A percentile compares a stretch with the other conserved stretches of the same genome.
Evolutionary conservation across 2,888 invertebrate genomes (phyloP).

Genomic region (Epirrhoe tristata): DNA sequence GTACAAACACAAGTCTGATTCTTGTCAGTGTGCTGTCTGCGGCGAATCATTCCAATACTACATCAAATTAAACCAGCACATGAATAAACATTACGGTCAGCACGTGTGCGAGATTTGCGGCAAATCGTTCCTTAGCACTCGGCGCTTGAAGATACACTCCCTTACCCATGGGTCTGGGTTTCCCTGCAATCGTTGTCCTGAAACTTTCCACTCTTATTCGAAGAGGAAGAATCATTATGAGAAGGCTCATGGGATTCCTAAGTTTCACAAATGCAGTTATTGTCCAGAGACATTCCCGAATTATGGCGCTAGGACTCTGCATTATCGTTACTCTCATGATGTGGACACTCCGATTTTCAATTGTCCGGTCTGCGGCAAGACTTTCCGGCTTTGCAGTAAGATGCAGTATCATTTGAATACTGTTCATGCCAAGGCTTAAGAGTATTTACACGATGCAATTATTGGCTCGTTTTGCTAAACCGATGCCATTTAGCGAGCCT

Average conservation of each 20-base stretch:
- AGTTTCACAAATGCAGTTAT: slow-evolving; percentile 63
- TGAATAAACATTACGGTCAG: slow-evolving; percentile 73
- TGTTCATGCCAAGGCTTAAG: slow-evolving; percentile 30
- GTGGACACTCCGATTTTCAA: slow-evolving; percentile 58
- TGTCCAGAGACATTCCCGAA: slow-evolving; percentile 68
- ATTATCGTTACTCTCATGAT: slow-evolving; percentile 62
- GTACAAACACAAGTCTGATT: slow-evolving; percentile 59
- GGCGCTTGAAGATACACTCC: slow-evolving; percentile 67
- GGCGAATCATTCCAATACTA: slow-evolving; percentile 68
- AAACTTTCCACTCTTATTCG: slow-evolving; percentile 64
- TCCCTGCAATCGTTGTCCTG: slow-evolving; percentile 63
- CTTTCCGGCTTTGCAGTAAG: slow-evolving; percentile 66
- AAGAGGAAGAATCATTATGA: slow-evolving; percentile 64
- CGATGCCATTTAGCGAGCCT: too few relatives aligned
- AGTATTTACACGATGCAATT: too few relatives aligned
- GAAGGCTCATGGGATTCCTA: slow-evolving; percentile 61
- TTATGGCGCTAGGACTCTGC: slow-evolving; percentile 63
- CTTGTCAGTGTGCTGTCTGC: slow-evolving; percentile 68
- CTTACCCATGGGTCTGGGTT: slow-evolving; percentile 64
- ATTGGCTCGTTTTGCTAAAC: too few relatives aligned
- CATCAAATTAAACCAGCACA: slow-evolving; percentile 75
- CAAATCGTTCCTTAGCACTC: slow-evolving; percentile 71
- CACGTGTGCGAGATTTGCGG: slow-evolving; percentile 77
- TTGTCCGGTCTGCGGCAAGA: slow-evolving; percentile 69
- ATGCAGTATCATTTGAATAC: slow-evolving; percentile 39